A percentile compares a stretch with the other conserved stretches of the same genome.
Conservation (phyloP, 1,140 invertebrate genomes). For the Drosophila kikkawai region DNA sequence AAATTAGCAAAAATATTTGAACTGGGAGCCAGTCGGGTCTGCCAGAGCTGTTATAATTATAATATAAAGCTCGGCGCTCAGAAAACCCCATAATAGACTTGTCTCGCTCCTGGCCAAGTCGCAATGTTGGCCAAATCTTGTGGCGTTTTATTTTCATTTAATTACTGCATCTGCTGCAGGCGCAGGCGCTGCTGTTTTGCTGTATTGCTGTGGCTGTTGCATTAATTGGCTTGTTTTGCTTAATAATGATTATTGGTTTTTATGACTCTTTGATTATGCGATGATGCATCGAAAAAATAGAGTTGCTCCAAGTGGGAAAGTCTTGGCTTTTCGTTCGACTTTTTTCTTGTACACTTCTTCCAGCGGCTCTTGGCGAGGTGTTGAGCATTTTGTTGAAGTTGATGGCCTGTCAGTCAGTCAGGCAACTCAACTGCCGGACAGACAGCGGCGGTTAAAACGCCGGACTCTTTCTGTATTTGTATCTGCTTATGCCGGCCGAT, state of each 20-base stretch:
- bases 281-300: slow-evolving; percentile 77
- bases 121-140: slow-evolving; percentile 70
- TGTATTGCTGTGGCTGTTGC: slow-evolving; percentile 36
- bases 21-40: slow-evolving; percentile 14
- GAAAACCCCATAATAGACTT: slow-evolving; percentile 54
- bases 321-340: slow-evolving; percentile 21
- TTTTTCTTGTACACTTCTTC: slow-evolving; percentile 15
- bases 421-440: slow-evolving; percentile 51
- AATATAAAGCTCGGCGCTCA: slow-evolving; percentile 44
- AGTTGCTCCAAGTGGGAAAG: slow-evolving; percentile 63
- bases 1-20: slow-evolving; percentile 65
- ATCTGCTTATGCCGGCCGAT: slow-evolving; percentile 35
- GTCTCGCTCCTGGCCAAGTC: slow-evolving; percentile 37
- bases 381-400: slow-evolving; percentile 77
- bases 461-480: slow-evolving; percentile 34
- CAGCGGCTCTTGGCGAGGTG: slow-evolving; percentile 51
- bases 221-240: slow-evolving; percentile 83
- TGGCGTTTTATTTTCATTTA: slow-evolving; percentile 81
- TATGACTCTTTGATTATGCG: slow-evolving; percentile 83
- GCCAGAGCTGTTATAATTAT: slow-evolving; percentile 58
- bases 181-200: neutral
- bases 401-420: slow-evolving; percentile 75
- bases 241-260: slow-evolving; percentile 84
- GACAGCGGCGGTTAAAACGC: slow-evolving; percentile 45
- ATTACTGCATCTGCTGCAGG: slow-evolving; percentile 54